Evolutionary conservation across 2,888 invertebrate genomes (phyloP).

Genomic region (Zeuzera pyrina): DNA sequence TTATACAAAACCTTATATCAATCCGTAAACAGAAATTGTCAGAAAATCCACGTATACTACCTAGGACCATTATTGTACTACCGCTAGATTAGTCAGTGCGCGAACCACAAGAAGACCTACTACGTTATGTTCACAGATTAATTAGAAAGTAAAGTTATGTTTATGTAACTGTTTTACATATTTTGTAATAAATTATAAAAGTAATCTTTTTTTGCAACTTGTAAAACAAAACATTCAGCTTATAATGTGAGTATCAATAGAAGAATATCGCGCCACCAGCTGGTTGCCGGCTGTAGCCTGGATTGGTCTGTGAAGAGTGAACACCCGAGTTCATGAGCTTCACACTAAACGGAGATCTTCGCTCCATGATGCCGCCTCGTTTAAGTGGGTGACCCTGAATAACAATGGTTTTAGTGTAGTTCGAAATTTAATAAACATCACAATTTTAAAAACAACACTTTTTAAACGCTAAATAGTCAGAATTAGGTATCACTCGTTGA

Average conservation of each 20-base stretch:
- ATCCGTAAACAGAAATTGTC: too few species aligned
- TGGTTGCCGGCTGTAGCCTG: slow-evolving; percentile 85
- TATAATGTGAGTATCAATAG: slow-evolving; percentile 58
- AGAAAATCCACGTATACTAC: too few species aligned
- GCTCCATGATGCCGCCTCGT: slow-evolving; percentile 75
- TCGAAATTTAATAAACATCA: too few species aligned
- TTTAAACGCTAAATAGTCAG: too few species aligned
- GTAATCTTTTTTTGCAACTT: neutral
- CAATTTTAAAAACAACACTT: too few species aligned
- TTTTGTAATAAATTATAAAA: neutral
- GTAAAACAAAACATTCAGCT: neutral
- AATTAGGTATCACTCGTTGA: too few species aligned
- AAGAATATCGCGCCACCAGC: slow-evolving; percentile 82
- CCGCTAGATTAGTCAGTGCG: too few species aligned
- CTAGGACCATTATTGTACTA: too few species aligned
- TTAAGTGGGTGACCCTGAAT: slow-evolving; percentile 73
- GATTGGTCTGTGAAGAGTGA: slow-evolving; percentile 85
- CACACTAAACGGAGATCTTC: slow-evolving; percentile 79
- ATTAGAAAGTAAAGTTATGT: neutral
- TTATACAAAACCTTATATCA: too few species aligned
- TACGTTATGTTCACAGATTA: too few species aligned
- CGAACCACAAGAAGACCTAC: too few species aligned
- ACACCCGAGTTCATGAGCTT: slow-evolving; percentile 87
- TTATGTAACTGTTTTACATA: neutral
- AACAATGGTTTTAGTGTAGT: too few species aligned